Evolutionary conservation across 2,888 invertebrate species (phyloP).

Genomic region (Pycnomerus fuliginosus): DNA sequence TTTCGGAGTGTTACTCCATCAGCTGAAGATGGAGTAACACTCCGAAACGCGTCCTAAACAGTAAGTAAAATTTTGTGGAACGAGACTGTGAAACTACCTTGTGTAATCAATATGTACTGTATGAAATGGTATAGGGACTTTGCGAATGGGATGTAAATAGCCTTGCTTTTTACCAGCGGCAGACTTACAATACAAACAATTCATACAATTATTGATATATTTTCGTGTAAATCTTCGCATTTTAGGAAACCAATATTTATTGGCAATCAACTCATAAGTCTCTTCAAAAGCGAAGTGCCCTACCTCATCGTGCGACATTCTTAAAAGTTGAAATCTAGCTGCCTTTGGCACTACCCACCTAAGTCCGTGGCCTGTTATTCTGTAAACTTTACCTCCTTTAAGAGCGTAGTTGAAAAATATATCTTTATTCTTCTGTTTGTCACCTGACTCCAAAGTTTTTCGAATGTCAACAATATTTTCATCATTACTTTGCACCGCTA

Average conservation of each 20-base stretch:
- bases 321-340: constrained; percentile 30
- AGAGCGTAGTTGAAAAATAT: constrained; percentile 25
- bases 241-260: constrained; percentile 11
- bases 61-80: too few relatives aligned
- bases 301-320: constrained; percentile 31
- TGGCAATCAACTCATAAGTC: constrained; percentile 18
- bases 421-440: constrained; percentile 9
- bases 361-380: constrained; percentile 16
- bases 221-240: constrained; percentile 13
- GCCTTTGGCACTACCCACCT: constrained; percentile 27
- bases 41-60: too few relatives aligned
- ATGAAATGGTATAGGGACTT: constrained; percentile 1
- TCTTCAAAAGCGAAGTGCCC: constrained; percentile 37
- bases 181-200: constrained; percentile 3
- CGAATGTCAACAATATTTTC: constrained; percentile 7
- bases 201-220: constrained; percentile 6
- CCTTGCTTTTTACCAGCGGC: constrained; percentile 1
- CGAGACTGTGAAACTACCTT: too few relatives aligned
- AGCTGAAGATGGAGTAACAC: too few relatives aligned
- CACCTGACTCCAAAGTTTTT: constrained; percentile 3
- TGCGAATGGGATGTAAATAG: background rate
- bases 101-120: constrained; percentile 4
- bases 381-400: constrained; percentile 19
- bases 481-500: constrained; percentile 14
- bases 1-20: too few relatives aligned